Evolutionary conservation across 2,888 invertebrate genomes (phyloP), one percentile per base, ranked within the genome.

Genomic region (Acanthacorydalis orientalis): DNA sequence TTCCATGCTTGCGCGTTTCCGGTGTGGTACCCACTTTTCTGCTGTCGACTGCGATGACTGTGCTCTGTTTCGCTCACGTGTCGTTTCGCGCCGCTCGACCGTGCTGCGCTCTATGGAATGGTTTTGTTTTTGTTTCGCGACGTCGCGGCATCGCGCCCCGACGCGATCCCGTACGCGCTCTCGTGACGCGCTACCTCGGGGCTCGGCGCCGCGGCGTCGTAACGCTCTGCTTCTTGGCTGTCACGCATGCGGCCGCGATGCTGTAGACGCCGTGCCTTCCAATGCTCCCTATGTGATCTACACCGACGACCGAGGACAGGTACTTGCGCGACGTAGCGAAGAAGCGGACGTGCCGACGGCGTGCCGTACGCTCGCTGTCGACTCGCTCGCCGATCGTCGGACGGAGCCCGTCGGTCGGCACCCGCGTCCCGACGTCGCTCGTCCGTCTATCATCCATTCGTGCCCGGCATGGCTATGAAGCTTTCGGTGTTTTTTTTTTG

Each of bases 221-320:
- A 46, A 48, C 50, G 51, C 51, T 50, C 51, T 45, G 48, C 48
- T 51, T 50, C 50, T 51, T 45, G 45, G 23, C 23, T 23, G 23
- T 23, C 23, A 44, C 45, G 42, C 49, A 50, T 44, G 48, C 46
- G 41, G 46, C 31, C 46, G 23, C 46, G 62, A 62, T 63, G 64
- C 64, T 64, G 64, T 64, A 64, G 64, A 64, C 72, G 72, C 72
- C 71, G 77, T 83, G 75, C 83, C 86, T 68, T 77, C 80, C 73
- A 90, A 90, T 75, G 88, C 87, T 77, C 84, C 84, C 70, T 87
- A 83, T 78, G 88, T 90, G 77, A 83, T 84, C 77, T 90, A 90
- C 83, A 89, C 89, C 76, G 90, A 90, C 78, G 84, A 85, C 72
- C 84, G 85, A 78, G 89, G 87, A 81, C 89, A 90, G 90, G 90